phyloP scores from a whole-genome alignment of 2,888 invertebrate genomes.

The Crematogaster levior region DNA sequence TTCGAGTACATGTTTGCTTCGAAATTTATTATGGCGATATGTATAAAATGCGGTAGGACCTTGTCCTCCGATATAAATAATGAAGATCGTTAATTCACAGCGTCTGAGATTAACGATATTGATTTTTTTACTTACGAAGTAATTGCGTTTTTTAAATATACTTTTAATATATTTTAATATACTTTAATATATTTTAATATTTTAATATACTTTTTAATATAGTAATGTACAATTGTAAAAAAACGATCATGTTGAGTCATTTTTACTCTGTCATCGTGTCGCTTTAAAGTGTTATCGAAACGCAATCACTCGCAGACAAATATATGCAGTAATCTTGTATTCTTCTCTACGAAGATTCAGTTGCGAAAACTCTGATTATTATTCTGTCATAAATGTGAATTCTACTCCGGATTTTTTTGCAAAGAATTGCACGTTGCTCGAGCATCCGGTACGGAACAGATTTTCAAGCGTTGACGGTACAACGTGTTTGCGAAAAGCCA shows the following conservation, averaged over 20 bases:
- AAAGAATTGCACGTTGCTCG: too few relatives aligned
- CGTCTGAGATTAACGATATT: not conserved
- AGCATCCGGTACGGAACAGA: not conserved
- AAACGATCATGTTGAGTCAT: not conserved
- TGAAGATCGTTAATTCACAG: conserved; percentile 15
- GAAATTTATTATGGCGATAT: conserved; percentile 24
- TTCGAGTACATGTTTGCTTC: not conserved
- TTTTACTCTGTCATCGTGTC: not conserved
- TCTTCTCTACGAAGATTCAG: not conserved
- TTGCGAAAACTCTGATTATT: not conserved
- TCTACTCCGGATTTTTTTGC: not conserved
- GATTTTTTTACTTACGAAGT: not conserved
- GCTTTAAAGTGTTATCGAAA: not conserved
- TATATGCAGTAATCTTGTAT: not conserved
- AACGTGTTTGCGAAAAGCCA: conserved; percentile 19
- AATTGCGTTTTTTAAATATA: not conserved
- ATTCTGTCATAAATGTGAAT: not conserved
- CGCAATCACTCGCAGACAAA: not conserved
- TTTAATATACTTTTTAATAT: too few relatives aligned
- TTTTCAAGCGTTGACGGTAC: conserved; percentile 7
- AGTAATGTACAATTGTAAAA: too few relatives aligned
- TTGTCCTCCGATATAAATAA: not conserved
- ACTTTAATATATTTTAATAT: too few relatives aligned
- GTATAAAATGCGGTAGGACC: not conserved
- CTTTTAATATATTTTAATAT: too few relatives aligned